These are phyloP conservation scores for Congeria kusceri DNA, from an alignment of 2,888 invertebrate genomes.

Conservation along the genomic window DNA sequence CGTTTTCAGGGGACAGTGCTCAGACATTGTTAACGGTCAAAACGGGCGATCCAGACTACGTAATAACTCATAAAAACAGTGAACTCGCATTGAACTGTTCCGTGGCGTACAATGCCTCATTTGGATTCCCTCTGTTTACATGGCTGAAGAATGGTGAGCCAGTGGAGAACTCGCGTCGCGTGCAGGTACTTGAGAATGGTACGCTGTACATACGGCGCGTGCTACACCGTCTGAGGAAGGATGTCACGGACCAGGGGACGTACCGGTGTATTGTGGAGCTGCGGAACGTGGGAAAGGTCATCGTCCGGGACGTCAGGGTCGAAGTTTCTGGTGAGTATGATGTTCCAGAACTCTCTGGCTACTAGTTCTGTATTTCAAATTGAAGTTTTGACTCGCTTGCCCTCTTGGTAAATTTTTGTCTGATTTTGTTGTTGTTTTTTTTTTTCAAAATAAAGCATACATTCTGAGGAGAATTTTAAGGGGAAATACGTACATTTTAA, in stretches of 20 bases:
- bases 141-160: slow-evolving; percentile 66
- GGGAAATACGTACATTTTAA: no score
- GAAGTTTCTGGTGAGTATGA: no score
- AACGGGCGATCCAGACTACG: slow-evolving; percentile 45
- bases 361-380: no score
- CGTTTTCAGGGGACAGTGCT: slow-evolving; percentile 61
- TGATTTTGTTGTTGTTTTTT: no score
- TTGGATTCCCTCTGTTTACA: slow-evolving; percentile 46
- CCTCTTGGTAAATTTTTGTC: no score
- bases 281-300: slow-evolving; percentile 47
- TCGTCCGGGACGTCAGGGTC: not conserved
- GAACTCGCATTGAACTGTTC: slow-evolving; percentile 70
- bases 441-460: no score
- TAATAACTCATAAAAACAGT: slow-evolving; percentile 70
- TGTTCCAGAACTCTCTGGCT: no score
- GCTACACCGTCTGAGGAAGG: slow-evolving; percentile 63
- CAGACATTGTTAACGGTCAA: slow-evolving; percentile 42
- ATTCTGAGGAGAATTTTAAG: no score
- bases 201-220: slow-evolving; percentile 68
- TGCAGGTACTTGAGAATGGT: slow-evolving; percentile 67
- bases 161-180: slow-evolving; percentile 54
- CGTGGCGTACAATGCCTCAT: slow-evolving; percentile 50
- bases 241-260: slow-evolving; percentile 62
- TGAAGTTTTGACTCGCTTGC: no score
- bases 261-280: slow-evolving; percentile 56